Evolutionary conservation across 2,888 invertebrate genomes (phyloP), one percentile per base, ranked within the genome.

Genomic region (Melinaea marsaeus): DNA sequence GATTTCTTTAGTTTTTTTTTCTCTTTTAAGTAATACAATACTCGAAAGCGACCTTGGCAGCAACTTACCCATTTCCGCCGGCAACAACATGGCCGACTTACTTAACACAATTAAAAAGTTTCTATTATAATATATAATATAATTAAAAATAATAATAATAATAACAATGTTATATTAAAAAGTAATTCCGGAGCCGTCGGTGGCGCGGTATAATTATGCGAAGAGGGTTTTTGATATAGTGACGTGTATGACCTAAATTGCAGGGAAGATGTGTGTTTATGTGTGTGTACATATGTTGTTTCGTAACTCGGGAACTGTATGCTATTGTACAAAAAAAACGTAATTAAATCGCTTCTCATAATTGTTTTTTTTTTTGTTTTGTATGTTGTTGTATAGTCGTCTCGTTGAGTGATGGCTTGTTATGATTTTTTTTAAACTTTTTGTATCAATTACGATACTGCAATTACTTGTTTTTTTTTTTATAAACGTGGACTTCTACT

Each of bases 181-280:
- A 63, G 57, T 68, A 57, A 67, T 66, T 63, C 57, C 67, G 58
- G 61, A 63, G 59, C 58, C 22, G 60, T 61, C 59, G 60, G 66
- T 68, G 57, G 64, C 70, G 61, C 58, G 59, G 65, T 65, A 69
- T 66, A 67, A 70, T 69, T 67, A 69, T 63, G 55, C 58, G 33
- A 48, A 61, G 65, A 69, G 64, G 65, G 68, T 63, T 58, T 63
- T 58, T 60, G 61, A 63, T 63, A 65, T 58, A 62, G 61, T 61
- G 58, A 64, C 61, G 62, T 65, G 65, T 66, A 61, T 65, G 70
- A 70, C 69, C 69, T 67, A 64, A 61, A 68, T 68, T 60, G 60
- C 61, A 63, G 67, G 65, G 65, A 63, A 66, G 59, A 63, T 58
- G 58, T 60, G 58, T 64, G 47, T 60, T 60, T 60, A 58, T 47